Conservation (phyloP, 1,140 invertebrate species). For the Maconellicoccus hirsutus region DNA sequence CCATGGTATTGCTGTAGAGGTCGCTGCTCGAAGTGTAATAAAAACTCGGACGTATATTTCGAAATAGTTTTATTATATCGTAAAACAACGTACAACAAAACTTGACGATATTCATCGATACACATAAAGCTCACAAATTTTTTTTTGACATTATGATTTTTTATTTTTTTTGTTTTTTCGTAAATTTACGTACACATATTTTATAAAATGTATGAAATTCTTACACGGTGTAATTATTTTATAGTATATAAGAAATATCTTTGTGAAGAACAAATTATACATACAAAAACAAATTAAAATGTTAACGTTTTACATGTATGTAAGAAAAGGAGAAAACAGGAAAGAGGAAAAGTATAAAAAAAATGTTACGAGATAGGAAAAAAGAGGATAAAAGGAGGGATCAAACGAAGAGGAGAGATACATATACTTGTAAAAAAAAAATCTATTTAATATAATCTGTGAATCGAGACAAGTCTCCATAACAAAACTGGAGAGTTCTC, state of each 20-base stretch:
- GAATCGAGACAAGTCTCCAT: too few relatives aligned
- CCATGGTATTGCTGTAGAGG: too few relatives aligned
- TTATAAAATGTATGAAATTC: slow-evolving; percentile 16
- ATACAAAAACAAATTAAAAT: slow-evolving; percentile 13
- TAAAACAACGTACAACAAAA: neutral
- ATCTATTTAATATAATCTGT: too few relatives aligned
- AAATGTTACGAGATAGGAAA: neutral
- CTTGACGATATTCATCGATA: neutral
- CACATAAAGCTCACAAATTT: slow-evolving; percentile 19
- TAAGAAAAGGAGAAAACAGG: neutral
- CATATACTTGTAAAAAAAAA: too few relatives aligned
- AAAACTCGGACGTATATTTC: neutral
- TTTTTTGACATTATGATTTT: neutral
- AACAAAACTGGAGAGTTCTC: too few relatives aligned
- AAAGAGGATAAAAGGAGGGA: neutral
- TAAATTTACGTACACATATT: neutral
- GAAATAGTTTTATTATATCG: neutral
- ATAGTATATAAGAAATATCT: neutral
- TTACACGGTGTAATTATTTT: slow-evolving; percentile 13
- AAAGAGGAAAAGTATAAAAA: neutral
- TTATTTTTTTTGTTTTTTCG: neutral
- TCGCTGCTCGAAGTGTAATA: too few relatives aligned
- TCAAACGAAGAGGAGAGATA: neutral
- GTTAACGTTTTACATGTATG: neutral
- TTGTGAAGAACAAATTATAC: slow-evolving; percentile 3